Evolutionary conservation across 2,797 vertebrate species (phyloP).

Genomic region (Lates japonicus): DNA sequence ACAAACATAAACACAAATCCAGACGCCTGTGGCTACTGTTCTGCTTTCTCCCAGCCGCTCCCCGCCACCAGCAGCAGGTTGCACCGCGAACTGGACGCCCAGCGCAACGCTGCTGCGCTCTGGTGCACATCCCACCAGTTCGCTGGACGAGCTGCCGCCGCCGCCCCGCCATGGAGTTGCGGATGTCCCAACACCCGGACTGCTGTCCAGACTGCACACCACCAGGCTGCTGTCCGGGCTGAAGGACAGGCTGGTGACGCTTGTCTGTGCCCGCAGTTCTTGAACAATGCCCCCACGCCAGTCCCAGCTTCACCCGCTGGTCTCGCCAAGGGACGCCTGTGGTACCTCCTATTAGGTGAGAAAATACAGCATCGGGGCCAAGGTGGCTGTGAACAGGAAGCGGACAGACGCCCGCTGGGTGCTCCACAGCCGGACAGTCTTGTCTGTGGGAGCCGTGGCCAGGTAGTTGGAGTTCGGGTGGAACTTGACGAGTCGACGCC

Average conservation of each 20-base stretch:
- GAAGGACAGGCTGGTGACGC: slow-evolving; percentile 94
- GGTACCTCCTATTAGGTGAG: slow-evolving; percentile 94
- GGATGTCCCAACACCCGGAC: slow-evolving; percentile 97
- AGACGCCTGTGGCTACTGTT: slow-evolving; percentile 80
- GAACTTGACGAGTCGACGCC: slow-evolving; percentile 96
- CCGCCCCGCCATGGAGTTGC: slow-evolving; percentile 85
- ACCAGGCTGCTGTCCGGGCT: slow-evolving; percentile 97
- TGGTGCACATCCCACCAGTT: slow-evolving; percentile 96
- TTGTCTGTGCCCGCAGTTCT: slow-evolving; percentile 94
- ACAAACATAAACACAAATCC: not conserved
- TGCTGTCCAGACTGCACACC: slow-evolving; percentile 94
- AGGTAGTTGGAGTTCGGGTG: slow-evolving; percentile 98
- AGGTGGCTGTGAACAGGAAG: slow-evolving; percentile 97
- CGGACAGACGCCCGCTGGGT: slow-evolving; percentile 94
- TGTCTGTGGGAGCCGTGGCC: slow-evolving; percentile 96
- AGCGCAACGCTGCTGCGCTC: slow-evolving; percentile 93
- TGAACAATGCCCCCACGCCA: slow-evolving; percentile 93
- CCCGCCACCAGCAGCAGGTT: slow-evolving; percentile 98
- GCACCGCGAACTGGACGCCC: slow-evolving; percentile 98
- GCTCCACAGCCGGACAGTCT: slow-evolving; percentile 97
- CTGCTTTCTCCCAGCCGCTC: slow-evolving; percentile 92
- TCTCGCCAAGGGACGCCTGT: slow-evolving; percentile 96
- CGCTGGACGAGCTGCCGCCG: slow-evolving; percentile 93
- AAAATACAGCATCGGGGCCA: slow-evolving; percentile 94
- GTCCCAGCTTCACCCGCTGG: slow-evolving; percentile 95